A percentile compares a stretch with the other conserved stretches of the same genome.
Conservation (phyloP, 2,113 vertebrate species). For the Pionites leucogaster region DNA sequence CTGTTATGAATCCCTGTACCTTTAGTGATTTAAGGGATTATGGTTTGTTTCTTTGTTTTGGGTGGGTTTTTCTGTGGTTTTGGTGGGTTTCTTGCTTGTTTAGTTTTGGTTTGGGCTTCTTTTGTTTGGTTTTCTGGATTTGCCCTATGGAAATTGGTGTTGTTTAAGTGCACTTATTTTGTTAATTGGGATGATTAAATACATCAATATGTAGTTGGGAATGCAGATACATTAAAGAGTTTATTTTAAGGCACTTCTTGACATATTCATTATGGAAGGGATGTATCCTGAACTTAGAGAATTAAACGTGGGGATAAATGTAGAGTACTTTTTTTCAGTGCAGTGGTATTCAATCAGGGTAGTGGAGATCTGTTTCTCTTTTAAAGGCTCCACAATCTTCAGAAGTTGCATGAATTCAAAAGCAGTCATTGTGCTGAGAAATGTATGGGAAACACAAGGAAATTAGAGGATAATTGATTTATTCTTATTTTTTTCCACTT, state of each 20-base stretch:
- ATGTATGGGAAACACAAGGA: background rate
- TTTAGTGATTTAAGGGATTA: background rate
- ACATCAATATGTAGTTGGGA: background rate
- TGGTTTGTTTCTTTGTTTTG: background rate
- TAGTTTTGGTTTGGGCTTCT: background rate
- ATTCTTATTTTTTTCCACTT: background rate
- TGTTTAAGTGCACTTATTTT: background rate
- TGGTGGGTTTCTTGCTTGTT: background rate
- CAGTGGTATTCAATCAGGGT: background rate
- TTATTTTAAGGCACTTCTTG: background rate
- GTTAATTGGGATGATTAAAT: background rate
- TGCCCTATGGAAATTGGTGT: background rate
- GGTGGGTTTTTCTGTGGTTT: too few species aligned
- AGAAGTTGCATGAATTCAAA: background rate
- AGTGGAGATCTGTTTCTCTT: background rate
- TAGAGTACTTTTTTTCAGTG: background rate
- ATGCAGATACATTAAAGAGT: background rate
- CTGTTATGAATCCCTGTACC: background rate
- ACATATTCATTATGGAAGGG: background rate
- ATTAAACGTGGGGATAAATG: background rate
- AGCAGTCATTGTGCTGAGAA: background rate
- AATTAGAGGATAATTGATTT: background rate
- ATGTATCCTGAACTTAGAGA: background rate
- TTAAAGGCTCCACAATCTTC: background rate
- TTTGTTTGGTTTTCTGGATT: background rate